phyloP scores from a whole-genome alignment of 2,113 vertebrate genomes.

The Camelus bactrianus region DNA sequence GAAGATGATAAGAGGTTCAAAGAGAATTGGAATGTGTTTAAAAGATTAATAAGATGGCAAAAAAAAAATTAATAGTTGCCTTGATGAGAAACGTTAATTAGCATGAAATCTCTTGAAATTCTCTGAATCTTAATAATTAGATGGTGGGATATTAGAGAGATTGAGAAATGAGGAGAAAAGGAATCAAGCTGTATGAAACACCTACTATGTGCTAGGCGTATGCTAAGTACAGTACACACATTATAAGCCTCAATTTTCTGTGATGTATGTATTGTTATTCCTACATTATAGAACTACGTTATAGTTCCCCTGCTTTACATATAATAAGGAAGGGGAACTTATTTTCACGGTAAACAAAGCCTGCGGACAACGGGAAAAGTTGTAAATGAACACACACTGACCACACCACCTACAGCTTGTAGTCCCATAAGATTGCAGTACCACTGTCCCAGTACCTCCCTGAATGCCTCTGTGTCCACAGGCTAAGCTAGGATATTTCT shows the following conservation, averaged over 20 bases:
- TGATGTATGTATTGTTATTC: background rate
- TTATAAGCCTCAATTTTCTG: background rate
- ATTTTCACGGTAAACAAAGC: background rate
- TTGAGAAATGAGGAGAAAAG: background rate
- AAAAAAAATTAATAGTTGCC: background rate
- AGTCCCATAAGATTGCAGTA: fast-evolving
- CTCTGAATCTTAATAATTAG: background rate
- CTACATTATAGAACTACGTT: background rate
- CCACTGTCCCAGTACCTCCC: background rate
- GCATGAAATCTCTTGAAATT: background rate
- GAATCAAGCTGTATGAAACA: background rate
- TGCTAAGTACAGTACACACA: background rate
- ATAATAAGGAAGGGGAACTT: background rate
- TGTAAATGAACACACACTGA: background rate
- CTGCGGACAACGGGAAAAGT: background rate
- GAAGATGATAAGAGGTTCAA: background rate
- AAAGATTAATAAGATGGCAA: background rate
- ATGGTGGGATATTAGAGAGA: background rate
- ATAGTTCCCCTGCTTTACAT: background rate
- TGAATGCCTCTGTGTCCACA: fast-evolving
- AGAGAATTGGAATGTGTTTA: background rate
- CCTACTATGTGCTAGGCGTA: background rate
- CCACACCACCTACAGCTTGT: fast-evolving
- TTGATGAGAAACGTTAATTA: background rate
- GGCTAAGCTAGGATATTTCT: background rate